Conservation (phyloP, 2,113 vertebrate species). For the Corydoras sp. region DNA sequence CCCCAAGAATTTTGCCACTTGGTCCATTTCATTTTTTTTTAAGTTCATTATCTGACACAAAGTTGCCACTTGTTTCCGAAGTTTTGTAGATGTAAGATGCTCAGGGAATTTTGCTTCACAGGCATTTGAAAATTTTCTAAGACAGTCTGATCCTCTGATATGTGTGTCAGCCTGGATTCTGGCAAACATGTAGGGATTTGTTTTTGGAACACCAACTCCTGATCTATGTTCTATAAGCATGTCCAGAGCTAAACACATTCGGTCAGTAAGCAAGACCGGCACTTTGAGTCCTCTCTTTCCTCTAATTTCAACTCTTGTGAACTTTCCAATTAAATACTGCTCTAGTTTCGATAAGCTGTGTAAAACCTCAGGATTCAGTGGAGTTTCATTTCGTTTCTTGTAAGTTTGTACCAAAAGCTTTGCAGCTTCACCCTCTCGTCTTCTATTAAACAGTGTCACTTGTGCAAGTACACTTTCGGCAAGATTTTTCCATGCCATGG, state of each 20-base stretch:
- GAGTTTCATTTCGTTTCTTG: conserved; percentile 7
- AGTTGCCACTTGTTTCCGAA: too few relatives aligned
- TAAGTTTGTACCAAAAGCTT: conserved; percentile 11
- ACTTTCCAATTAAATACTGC: not conserved
- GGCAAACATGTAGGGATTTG: too few relatives aligned
- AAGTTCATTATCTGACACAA: conserved; percentile 30
- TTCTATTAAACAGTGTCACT: conserved; percentile 2
- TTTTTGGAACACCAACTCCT: not conserved
- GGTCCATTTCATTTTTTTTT: too few relatives aligned
- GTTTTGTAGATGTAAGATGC: too few relatives aligned
- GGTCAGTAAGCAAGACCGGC: conserved; percentile 3
- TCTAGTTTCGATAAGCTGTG: conserved; percentile 1
- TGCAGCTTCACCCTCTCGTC: conserved; percentile 9
- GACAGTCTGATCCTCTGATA: too few relatives aligned
- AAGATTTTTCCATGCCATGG: not conserved
- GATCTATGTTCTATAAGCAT: not conserved
- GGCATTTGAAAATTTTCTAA: not conserved
- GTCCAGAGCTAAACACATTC: not conserved
- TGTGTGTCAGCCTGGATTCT: too few relatives aligned
- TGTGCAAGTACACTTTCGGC: not conserved
- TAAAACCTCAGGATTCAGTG: not conserved
- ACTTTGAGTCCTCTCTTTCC: conserved; percentile 4
- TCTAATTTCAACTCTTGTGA: conserved; percentile 7
- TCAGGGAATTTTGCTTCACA: conserved; percentile 18
- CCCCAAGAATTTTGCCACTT: not conserved